Conservation (phyloP, 2,888 invertebrate genomes). For the Gryllus longicercus region DNA sequence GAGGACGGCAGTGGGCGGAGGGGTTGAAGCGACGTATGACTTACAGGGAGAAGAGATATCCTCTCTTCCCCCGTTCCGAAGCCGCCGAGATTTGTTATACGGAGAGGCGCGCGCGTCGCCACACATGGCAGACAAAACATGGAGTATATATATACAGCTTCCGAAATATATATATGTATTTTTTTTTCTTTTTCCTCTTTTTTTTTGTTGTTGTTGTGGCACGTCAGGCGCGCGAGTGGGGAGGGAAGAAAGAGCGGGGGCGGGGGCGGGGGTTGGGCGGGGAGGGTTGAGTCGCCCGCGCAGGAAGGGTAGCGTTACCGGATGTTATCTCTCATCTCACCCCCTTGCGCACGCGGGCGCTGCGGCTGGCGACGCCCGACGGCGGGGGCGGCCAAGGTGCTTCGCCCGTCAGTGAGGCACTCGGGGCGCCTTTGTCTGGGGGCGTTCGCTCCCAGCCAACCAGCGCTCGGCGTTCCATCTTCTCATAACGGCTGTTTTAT, state of each 20-base stretch:
- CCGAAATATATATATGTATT: not conserved
- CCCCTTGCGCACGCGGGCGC: not conserved
- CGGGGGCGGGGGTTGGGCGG: not conserved
- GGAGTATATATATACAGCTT: not conserved
- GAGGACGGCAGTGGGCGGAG: not conserved
- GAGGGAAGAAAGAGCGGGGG: not conserved
- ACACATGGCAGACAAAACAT: slow-evolving; percentile 10
- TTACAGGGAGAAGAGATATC: too few relatives aligned
- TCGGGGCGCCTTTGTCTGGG: too few relatives aligned
- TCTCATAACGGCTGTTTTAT: too few relatives aligned
- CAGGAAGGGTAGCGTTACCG: slow-evolving; percentile 11
- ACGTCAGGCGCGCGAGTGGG: not conserved
- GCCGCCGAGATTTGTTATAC: not conserved
- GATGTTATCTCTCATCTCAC: slow-evolving; percentile 17
- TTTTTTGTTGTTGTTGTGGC: not conserved
- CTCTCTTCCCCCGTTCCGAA: not conserved
- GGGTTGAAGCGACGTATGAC: too few relatives aligned
- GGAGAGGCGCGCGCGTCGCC: not conserved
- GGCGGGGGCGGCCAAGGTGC: too few relatives aligned
- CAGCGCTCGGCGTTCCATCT: too few relatives aligned
- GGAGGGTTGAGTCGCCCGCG: too few relatives aligned
- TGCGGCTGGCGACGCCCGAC: not conserved
- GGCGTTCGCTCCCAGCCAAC: too few relatives aligned
- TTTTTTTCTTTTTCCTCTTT: too few relatives aligned
- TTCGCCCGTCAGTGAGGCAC: too few relatives aligned